Base-by-base conservation (phyloP, 2,797 vertebrate genomes). In the Mallotus villosus region DNA sequence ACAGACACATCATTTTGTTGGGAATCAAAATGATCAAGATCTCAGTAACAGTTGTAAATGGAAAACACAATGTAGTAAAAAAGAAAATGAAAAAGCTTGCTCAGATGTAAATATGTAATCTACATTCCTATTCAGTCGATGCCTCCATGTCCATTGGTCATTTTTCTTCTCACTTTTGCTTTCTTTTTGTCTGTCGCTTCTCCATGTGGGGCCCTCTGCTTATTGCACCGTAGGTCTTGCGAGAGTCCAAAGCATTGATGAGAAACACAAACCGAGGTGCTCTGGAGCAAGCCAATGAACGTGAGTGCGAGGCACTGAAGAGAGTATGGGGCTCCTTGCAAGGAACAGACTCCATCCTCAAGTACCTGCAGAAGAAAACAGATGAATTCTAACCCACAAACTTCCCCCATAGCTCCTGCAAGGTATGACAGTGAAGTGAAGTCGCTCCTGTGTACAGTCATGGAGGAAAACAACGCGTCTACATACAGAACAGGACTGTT, bases 301-400 rank as follows among this genome's bases (percentile, higher is more conserved):
- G 94, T 0, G 97, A 99, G 82, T 98, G 97, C 74, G 96, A 99
- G 84, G 94, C 95, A n/a, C 87, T 99, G 76, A 97, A 96, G 93
- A 95, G 95, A 75, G 94, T 99, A 70, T 99, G 97, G 97, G 96
- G 97, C 62, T 98, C 97, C 0, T 93, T 94, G 0, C 96, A 99
- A 87, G 97, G 97, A 64, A 96, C 97, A 74, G 96, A 99, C 91
- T 95, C 97, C 66, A 98, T 99, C 87, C 88, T 99, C 71, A 95
- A 95, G 86, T 95, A 96, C 75, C 91, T 99, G 78, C 97, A 99
- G 92, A 94, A 92, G 82, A 95, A 95, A 80, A 95, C 95, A 0
- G 94, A 95, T 72, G 94, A 95, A 77, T 94, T 96, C 79, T 96
- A 93, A 94, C 41, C 8, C 19, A 55, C 17, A 8, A 46, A 46